Percentiles rank a stretch among this genome's conserved stretches.
Evolutionary conservation across 2,797 vertebrate species (phyloP).

Genomic region (Smutsia temminckii): DNA sequence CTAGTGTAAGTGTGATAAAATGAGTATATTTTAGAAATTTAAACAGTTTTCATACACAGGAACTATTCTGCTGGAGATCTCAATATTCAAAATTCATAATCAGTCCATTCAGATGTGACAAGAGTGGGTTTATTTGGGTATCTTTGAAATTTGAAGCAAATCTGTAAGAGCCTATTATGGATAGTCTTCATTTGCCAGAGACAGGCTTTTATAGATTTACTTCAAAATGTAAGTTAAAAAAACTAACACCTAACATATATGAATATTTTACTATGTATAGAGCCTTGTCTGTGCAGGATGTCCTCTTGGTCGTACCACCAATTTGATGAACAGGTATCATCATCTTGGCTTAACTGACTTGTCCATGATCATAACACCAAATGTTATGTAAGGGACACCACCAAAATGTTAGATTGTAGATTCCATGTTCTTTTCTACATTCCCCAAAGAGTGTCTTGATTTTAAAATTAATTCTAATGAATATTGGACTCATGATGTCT

Average conservation of each 20-base stretch:
- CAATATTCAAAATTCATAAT: background rate
- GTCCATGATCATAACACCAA: background rate
- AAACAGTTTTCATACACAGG: background rate
- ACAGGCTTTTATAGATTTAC: background rate
- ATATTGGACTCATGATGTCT: background rate
- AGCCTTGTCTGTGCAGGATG: background rate
- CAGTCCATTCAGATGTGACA: background rate
- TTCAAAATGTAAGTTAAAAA: background rate
- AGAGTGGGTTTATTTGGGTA: background rate
- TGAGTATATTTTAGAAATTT: background rate
- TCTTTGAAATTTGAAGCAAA: slow-evolving; percentile 11
- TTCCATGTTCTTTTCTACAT: background rate
- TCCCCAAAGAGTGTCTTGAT: background rate
- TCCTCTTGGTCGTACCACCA: background rate
- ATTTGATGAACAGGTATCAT: background rate
- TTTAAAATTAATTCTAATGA: slow-evolving; percentile 42
- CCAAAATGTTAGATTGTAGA: background rate
- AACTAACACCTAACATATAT: background rate
- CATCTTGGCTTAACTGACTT: background rate
- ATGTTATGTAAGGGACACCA: background rate
- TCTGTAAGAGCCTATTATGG: background rate
- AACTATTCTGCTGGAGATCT: slow-evolving; percentile 1
- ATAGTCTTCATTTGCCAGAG: background rate
- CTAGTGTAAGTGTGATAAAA: background rate
- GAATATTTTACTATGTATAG: background rate